Evolutionary conservation across 2,888 invertebrate genomes (phyloP).

Genomic region (Eupithecia exiguata): DNA sequence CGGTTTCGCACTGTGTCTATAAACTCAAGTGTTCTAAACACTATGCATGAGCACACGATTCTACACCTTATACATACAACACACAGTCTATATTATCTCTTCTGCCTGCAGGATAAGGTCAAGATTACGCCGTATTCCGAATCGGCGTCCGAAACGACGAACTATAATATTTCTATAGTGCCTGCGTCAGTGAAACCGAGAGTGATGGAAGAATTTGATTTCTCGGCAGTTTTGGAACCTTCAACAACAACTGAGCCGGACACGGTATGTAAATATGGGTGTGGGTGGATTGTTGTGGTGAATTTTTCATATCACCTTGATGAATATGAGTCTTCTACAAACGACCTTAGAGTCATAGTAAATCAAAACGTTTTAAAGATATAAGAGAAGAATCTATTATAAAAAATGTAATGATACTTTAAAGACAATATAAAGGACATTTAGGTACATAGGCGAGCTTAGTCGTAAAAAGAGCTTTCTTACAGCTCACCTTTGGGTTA

Average conservation of each 20-base stretch:
- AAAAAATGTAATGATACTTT: no score
- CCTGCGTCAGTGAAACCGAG: conserved; percentile 57
- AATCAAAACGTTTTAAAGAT: no score
- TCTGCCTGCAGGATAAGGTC: conserved; percentile 63
- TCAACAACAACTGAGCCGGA: conserved; percentile 71
- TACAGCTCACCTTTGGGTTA: neutral
- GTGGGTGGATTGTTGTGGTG: conserved; percentile 17
- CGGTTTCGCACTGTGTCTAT: conserved; percentile 10
- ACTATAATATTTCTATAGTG: conserved; percentile 58
- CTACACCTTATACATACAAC: neutral
- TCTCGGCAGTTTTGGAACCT: conserved; percentile 58
- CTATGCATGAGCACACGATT: conserved; percentile 27
- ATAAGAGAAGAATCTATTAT: no score
- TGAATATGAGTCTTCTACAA: conserved; percentile 20
- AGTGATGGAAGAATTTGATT: conserved; percentile 53
- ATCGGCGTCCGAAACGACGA: conserved; percentile 66
- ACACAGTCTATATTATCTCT: conserved; percentile 9
- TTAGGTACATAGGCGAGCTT: neutral
- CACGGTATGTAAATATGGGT: conserved; percentile 59
- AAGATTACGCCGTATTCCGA: conserved; percentile 74
- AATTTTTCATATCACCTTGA: neutral
- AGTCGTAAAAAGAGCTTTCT: neutral
- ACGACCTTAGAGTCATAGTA: neutral
- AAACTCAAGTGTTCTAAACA: conserved; percentile 2
- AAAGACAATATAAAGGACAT: no score